Evolutionary conservation across 2,888 invertebrate species (phyloP), one percentile per base, ranked within the genome.

Genomic region (Tholera decimalis): DNA sequence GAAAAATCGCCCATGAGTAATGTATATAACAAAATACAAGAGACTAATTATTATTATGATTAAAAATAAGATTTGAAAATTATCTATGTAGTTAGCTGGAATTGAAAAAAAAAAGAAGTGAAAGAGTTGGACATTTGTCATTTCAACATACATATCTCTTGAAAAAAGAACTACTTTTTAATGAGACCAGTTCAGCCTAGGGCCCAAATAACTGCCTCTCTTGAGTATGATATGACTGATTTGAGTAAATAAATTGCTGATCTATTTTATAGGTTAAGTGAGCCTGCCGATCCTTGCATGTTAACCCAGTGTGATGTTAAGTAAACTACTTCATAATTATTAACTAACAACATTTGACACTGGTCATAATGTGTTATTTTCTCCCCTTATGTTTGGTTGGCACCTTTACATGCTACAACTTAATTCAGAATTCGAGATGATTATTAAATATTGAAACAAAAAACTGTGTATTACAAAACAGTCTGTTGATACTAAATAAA

Each of bases 11-110:
- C n/a, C n/a, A n/a, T n/a, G n/a, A n/a, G n/a, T n/a, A n/a, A n/a
- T n/a, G n/a, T n/a, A n/a, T n/a, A n/a, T n/a, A n/a, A n/a, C n/a
- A n/a, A n/a, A n/a, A n/a, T n/a, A n/a, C n/a, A n/a, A 49, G 54
- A 74, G 74, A 74, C 75, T 65, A 43, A 58, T 72, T 72, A 69
- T 33, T 58, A n/a, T n/a, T n/a, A n/a, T n/a, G n/a, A n/a, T n/a
- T n/a, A n/a, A 35, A 50, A 58, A 39, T 55, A 73, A 66, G 43
- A 58, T 59, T 30, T 50, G 13, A 43, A 37, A 33, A 26, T 53
- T 43, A 37, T 41, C 22, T 43, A 37, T 41, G 20, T 50, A 33
- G 5, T 28, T 28, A 47, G 26, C 13, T 49, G 9, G n/a, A 43
- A n/a, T 20, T 24, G 2, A 26, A 46, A 22, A 26, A 15, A n/a